These are phyloP conservation scores for Petrocephalus sullivani DNA, from an alignment of 2,797 vertebrate species.

Conservation along the genomic window DNA sequence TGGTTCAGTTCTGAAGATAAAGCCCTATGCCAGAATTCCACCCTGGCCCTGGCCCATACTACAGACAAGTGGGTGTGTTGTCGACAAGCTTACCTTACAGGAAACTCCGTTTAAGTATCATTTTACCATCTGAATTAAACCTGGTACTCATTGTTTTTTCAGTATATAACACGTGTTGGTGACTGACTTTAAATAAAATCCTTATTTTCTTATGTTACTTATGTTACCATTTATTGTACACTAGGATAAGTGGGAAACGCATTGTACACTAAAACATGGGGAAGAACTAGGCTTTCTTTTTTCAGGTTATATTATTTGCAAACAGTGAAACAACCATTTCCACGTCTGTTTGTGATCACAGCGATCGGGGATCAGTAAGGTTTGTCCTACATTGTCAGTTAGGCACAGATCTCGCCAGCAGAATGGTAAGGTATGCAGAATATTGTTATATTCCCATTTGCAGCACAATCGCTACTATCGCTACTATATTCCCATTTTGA, in stretches of 20 bases:
- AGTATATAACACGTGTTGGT: background rate
- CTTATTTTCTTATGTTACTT: background rate
- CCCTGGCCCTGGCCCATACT: too few relatives aligned
- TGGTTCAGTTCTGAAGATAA: constrained; percentile 72
- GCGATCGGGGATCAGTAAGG: too few relatives aligned
- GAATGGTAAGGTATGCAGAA: background rate
- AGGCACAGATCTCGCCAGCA: background rate
- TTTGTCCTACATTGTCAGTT: too few relatives aligned
- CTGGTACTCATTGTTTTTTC: background rate
- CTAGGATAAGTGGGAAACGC: background rate
- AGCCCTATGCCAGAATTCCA: constrained; percentile 12
- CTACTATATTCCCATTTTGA: background rate
- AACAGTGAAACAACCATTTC: background rate
- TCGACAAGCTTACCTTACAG: background rate
- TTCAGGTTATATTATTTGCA: background rate
- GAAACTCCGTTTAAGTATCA: background rate
- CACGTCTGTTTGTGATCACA: background rate
- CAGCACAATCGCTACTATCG: background rate
- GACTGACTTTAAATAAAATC: background rate
- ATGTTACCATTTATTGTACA: background rate
- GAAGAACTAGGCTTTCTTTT: background rate
- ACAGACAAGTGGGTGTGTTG: background rate
- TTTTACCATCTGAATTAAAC: background rate
- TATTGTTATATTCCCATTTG: background rate
- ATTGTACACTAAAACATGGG: background rate